Evolutionary conservation across 2,888 invertebrate species (phyloP).

Genomic region (Fissipunctia ypsillon): DNA sequence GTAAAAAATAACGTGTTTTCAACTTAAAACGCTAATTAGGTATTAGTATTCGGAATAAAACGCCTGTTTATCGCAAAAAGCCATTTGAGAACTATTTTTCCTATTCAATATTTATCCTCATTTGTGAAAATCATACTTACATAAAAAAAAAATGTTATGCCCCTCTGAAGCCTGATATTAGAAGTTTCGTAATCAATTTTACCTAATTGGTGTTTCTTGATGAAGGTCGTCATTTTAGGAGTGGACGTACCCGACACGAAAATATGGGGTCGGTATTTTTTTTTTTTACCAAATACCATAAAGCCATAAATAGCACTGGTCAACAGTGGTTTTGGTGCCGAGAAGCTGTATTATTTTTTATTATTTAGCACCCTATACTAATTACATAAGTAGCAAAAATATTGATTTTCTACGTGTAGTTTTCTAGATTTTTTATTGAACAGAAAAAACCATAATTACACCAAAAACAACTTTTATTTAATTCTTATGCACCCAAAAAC

Average conservation of each 20-base stretch:
- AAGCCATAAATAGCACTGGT: slow-evolving; percentile 4
- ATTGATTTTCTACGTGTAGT: too few relatives aligned
- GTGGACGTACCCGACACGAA: background rate
- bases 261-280: background rate
- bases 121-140: slow-evolving; percentile 2
- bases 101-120: slow-evolving; percentile 7
- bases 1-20: slow-evolving; percentile 32
- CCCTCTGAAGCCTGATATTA: background rate
- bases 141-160: background rate
- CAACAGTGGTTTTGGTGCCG: too few relatives aligned
- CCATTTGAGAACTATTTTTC: slow-evolving; percentile 17
- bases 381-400: too few relatives aligned
- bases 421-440: too few relatives aligned
- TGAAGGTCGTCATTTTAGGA: slow-evolving; percentile 2
- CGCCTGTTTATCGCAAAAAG: slow-evolving; percentile 14
- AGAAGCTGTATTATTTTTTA: too few relatives aligned
- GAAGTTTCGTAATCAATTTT: background rate
- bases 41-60: slow-evolving; percentile 1
- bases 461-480: too few relatives aligned
- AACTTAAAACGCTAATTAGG: slow-evolving; percentile 14
- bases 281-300: background rate
- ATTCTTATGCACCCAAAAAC: too few relatives aligned
- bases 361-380: too few relatives aligned
- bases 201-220: background rate
- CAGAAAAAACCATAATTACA: too few relatives aligned